A percentile compares a stretch with the other conserved stretches of the same genome.
Evolutionary conservation across 2,888 invertebrate species (phyloP).

Genomic region (Anaspis maculata): DNA sequence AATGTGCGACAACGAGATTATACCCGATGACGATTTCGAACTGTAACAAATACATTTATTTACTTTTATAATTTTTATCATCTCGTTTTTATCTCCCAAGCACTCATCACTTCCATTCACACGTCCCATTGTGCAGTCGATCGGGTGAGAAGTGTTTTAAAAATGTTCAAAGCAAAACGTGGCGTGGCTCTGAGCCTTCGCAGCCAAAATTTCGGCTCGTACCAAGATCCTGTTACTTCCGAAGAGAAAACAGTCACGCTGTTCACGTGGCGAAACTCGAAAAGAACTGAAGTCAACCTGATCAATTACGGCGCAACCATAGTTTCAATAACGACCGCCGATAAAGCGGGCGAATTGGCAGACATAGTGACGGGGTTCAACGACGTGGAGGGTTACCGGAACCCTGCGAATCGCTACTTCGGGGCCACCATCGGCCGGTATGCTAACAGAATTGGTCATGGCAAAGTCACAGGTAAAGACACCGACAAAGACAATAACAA

Average conservation of each 20-base stretch:
- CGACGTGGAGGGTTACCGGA: conserved; percentile 53
- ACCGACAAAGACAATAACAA: conserved; percentile 67
- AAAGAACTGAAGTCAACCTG: conserved; percentile 57
- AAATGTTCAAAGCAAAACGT: no score
- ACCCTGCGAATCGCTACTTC: conserved; percentile 68
- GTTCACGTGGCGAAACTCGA: conserved; percentile 62
- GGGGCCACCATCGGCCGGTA: conserved; percentile 83
- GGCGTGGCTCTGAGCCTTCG: no score
- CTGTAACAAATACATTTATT: background rate
- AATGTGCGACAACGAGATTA: conserved; percentile 50
- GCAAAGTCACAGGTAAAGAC: conserved; percentile 39
- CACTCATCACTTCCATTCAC: no score
- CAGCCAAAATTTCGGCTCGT: no score
- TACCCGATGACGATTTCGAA: no score
- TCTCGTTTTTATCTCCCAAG: no score
- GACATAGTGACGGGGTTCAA: conserved; percentile 77
- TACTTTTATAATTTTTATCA: no score
- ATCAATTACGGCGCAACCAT: conserved; percentile 79
- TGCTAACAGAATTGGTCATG: conserved; percentile 72
- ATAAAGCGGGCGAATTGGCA: conserved; percentile 57
- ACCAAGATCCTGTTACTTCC: no score
- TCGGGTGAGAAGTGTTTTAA: no score
- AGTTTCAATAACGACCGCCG: conserved; percentile 64
- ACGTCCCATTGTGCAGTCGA: no score
- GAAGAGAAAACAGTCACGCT: conserved; percentile 47